Evolutionary conservation across 2,797 vertebrate species (phyloP).

Genomic region (Phrynocephalus vlangalii): DNA sequence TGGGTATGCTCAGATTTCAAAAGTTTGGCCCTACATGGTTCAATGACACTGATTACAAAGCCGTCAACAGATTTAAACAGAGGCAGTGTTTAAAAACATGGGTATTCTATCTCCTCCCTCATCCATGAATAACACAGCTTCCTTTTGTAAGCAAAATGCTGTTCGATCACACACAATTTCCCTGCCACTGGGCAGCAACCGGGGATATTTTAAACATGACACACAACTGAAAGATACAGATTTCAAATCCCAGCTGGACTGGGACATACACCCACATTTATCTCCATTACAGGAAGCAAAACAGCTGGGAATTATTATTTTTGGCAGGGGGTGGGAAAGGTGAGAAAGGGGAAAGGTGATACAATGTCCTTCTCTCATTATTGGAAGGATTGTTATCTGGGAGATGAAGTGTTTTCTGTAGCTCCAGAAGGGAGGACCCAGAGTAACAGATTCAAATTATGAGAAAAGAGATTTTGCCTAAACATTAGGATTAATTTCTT

Average conservation of each 20-base stretch:
- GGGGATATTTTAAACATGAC: neutral
- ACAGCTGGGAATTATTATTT: too few relatives aligned
- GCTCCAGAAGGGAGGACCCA: neutral
- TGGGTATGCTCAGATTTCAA: neutral
- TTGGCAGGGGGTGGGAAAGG: too few relatives aligned
- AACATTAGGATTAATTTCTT: neutral
- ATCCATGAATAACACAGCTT: neutral
- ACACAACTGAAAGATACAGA: neutral
- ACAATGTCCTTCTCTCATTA: neutral
- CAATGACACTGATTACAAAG: slow-evolving; percentile 18
- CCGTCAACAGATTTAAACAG: neutral
- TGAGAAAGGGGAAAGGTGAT: neutral
- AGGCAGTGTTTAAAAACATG: fast-evolving
- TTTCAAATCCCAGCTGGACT: neutral
- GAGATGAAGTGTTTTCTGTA: neutral
- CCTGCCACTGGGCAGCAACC: neutral
- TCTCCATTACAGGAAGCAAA: too few relatives aligned
- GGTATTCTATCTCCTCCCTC: fast-evolving
- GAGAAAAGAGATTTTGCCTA: neutral
- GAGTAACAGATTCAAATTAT: neutral
- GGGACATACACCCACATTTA: too few relatives aligned
- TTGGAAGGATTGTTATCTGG: neutral
- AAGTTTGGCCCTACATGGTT: slow-evolving; percentile 23
- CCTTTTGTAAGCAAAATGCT: neutral
- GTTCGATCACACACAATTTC: neutral